Conservation (phyloP, 1,140 invertebrate species). For the Zaprionus taronus region DNA sequence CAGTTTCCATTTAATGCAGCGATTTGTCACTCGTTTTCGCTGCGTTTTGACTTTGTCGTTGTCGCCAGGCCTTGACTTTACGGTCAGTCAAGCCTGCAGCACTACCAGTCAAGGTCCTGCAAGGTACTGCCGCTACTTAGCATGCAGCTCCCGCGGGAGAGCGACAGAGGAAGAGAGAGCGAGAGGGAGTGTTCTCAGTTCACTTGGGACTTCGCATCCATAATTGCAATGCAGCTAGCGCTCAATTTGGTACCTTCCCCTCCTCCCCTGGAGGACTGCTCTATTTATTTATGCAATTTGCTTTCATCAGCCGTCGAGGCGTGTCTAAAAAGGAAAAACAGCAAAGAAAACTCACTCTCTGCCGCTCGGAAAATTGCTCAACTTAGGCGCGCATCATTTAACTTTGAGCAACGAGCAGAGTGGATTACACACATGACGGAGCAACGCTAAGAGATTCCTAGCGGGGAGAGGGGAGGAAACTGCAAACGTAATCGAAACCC, state of each 20-base stretch:
- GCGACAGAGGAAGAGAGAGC: background rate
- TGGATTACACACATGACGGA: conserved; percentile 80
- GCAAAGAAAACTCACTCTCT: conserved; percentile 37
- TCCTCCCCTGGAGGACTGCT: conserved; percentile 5
- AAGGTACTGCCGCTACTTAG: background rate
- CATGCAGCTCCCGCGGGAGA: background rate
- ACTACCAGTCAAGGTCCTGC: conserved; percentile 43
- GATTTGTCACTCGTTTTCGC: conserved; percentile 26
- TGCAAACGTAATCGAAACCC: conserved; percentile 73
- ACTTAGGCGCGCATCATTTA: conserved; percentile 79
- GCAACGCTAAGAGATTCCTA: conserved; percentile 19
- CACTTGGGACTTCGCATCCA: conserved; percentile 27
- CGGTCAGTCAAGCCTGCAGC: conserved; percentile 24
- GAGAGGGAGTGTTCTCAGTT: background rate
- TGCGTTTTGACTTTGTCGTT: conserved; percentile 79
- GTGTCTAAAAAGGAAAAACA: conserved; percentile 46
- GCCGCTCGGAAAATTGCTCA: conserved; percentile 58
- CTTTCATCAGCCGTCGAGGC: conserved; percentile 64
- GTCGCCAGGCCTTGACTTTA: conserved; percentile 73
- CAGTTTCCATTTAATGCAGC: conserved; percentile 15
- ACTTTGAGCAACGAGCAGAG: conserved; percentile 75
- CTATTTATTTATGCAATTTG: conserved; percentile 58
- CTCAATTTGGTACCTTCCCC: background rate
- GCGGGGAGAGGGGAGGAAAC: background rate
- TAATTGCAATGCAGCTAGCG: conserved; percentile 44